Conservation (phyloP, 2,113 vertebrate genomes). For the Pelodiscus sinensis region DNA sequence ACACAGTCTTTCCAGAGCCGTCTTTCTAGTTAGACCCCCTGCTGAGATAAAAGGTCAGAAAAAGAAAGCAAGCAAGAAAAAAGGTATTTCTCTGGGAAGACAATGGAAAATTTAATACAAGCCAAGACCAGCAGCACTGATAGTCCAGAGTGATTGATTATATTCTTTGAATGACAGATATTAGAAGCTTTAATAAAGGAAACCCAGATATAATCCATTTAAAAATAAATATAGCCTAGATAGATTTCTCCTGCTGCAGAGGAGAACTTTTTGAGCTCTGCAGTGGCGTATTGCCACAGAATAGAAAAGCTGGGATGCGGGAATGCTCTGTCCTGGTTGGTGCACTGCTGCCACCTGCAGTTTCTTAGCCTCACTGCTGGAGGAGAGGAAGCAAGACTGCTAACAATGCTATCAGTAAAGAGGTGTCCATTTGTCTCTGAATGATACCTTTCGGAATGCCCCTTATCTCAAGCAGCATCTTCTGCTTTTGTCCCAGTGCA, state of each 20-base stretch:
- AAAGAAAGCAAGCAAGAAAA: slow-evolving; percentile 49
- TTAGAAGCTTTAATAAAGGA: slow-evolving; percentile 40
- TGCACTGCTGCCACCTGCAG: slow-evolving; percentile 72
- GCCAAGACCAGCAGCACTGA: slow-evolving; percentile 46
- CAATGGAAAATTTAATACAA: slow-evolving; percentile 58
- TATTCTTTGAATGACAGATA: slow-evolving; percentile 72
- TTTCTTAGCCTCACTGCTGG: background rate
- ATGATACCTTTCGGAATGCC: background rate
- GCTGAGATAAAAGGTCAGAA: slow-evolving; percentile 71
- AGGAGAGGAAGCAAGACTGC: background rate
- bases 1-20: slow-evolving; percentile 69
- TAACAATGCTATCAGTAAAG: background rate
- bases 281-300: background rate
- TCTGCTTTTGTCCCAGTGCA: background rate
- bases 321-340: background rate
- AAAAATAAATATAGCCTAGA: slow-evolving; percentile 61
- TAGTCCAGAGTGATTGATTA: slow-evolving; percentile 68
- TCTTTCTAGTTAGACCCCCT: slow-evolving; percentile 74
- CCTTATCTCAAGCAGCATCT: background rate
- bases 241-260: slow-evolving; percentile 45
- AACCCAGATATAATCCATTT: slow-evolving; percentile 58
- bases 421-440: background rate
- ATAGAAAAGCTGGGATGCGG: background rate
- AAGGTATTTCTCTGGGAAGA: slow-evolving; percentile 58
- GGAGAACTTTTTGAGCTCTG: slow-evolving; percentile 33